These are phyloP conservation scores for Hypselothyrea guttata DNA, from an alignment of 2,888 invertebrate genomes.

Conservation along the genomic window DNA sequence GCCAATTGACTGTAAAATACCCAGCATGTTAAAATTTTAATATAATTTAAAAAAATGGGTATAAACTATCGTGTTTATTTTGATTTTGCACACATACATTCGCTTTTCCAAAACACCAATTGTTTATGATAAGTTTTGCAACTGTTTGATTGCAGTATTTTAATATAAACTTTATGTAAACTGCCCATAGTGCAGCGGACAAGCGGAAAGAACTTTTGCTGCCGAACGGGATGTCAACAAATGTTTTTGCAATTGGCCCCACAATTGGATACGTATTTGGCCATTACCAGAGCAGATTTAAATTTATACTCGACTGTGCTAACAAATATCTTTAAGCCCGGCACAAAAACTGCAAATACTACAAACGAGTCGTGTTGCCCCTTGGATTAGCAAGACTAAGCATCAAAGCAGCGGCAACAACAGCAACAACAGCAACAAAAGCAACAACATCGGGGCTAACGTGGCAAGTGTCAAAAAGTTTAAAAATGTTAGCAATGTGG, in stretches of 20 bases:
- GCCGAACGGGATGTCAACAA: conserved; percentile 34
- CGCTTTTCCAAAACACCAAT: too few relatives aligned
- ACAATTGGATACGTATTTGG: conserved; percentile 21
- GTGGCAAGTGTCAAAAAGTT: conserved; percentile 8
- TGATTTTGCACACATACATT: too few relatives aligned
- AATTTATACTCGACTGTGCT: too few relatives aligned
- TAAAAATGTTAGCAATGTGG: conserved; percentile 5
- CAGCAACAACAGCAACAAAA: background rate
- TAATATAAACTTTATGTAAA: too few relatives aligned
- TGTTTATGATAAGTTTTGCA: too few relatives aligned
- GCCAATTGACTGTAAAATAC: too few relatives aligned
- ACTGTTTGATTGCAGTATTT: too few relatives aligned
- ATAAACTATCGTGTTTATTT: too few relatives aligned
- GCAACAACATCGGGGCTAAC: conserved; percentile 5
- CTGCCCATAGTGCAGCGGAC: too few relatives aligned
- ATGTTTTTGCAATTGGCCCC: conserved; percentile 6
- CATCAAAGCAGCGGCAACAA: background rate
- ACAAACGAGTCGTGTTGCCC: too few relatives aligned
- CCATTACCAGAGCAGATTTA: conserved; percentile 27
- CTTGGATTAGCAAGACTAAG: conserved; percentile 1
- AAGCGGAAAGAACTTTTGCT: conserved; percentile 11
- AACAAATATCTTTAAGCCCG: background rate
- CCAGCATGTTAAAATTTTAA: too few relatives aligned
- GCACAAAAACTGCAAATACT: background rate
- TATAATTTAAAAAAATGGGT: too few relatives aligned